These are phyloP conservation scores for Nysson spinosus DNA, from an alignment of 2,888 invertebrate genomes.

Conservation along the genomic window DNA sequence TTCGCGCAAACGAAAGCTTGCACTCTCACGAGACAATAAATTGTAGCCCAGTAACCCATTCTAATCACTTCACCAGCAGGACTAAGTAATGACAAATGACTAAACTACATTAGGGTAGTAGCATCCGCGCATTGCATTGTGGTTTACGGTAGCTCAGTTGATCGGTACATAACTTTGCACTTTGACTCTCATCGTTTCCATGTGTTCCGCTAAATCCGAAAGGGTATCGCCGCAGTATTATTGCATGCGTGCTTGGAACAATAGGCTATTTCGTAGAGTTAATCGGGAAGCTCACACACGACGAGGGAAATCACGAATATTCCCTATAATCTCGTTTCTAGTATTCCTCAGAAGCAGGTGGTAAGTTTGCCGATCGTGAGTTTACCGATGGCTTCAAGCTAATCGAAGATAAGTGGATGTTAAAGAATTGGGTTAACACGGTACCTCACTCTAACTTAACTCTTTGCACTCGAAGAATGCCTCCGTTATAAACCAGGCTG, in stretches of 20 bases:
- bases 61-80: conserved; percentile 43
- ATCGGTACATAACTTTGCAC: conserved; percentile 68
- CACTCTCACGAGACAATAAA: conserved; percentile 47
- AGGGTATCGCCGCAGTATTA: conserved; percentile 9
- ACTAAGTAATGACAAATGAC: conserved; percentile 62
- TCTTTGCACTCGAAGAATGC: too few relatives aligned
- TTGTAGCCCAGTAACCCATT: conserved; percentile 55
- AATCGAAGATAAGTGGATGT: too few relatives aligned
- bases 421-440: too few relatives aligned
- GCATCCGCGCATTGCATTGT: conserved; percentile 41
- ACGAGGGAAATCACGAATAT: too few relatives aligned
- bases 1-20: too few relatives aligned
- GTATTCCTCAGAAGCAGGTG: too few relatives aligned
- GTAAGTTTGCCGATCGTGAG: too few relatives aligned
- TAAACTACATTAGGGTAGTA: conserved; percentile 49
- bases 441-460: too few relatives aligned
- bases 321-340: too few relatives aligned
- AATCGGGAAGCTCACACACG: conserved; percentile 49
- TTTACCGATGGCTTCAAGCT: too few relatives aligned
- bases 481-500: too few relatives aligned
- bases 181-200: conserved; percentile 40
- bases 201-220: conserved; percentile 23
- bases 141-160: conserved; percentile 47
- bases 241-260: conserved; percentile 17
- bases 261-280: conserved; percentile 40